Base-by-base conservation (phyloP, 2,113 vertebrate species). In the Agapornis roseicollis region DNA sequence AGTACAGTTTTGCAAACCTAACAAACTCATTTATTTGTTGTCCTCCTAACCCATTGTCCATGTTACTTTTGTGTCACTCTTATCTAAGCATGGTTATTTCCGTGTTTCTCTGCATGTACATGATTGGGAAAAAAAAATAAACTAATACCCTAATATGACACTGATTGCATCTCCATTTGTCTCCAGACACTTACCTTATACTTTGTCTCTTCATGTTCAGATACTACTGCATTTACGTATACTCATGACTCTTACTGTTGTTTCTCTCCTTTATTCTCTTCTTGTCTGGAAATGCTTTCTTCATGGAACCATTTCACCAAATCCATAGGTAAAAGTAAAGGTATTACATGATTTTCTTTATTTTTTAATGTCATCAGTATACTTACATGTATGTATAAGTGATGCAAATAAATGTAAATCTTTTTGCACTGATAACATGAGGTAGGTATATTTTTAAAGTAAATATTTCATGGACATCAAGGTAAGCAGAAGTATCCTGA, bases 241-340 rank as follows among this genome's bases (percentile, higher is more conserved):
- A 95, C 91, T 98, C 98, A 98, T 97, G 94, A 98, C 98, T 98
- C 97, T 99, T 98, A 99, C 97, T 94, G 97, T 98, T 99, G 98
- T 99, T 98, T 99, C 98, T 98, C 97, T 98, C 98, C 97, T 98
- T 98, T 98, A 97, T 98, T 98, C 98, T 98, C 98, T 98, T 93
- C 98, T 97, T 98, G 97, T 98, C 98, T 98, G 99, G 98, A 98
- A 99, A 98, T 98, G 98, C 98, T 99, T 99, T 98, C 99, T 99
- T 98, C 98, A 99, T 99, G 99, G 99, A 99, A 98, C 97, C 99
- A 99, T 99, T 99, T 98, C 99, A 99, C 98, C 99, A 98, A 99
- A 98, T 98, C 97, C 97, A 98, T 99, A 99, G 99, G 99, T 99
- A 99, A 99, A 99, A 99, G 97, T 98, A 99, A 99, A 99, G 99